Evolutionary conservation across 2,113 vertebrate genomes (phyloP).

Genomic region (Brachyhypopomus occidentalis): DNA sequence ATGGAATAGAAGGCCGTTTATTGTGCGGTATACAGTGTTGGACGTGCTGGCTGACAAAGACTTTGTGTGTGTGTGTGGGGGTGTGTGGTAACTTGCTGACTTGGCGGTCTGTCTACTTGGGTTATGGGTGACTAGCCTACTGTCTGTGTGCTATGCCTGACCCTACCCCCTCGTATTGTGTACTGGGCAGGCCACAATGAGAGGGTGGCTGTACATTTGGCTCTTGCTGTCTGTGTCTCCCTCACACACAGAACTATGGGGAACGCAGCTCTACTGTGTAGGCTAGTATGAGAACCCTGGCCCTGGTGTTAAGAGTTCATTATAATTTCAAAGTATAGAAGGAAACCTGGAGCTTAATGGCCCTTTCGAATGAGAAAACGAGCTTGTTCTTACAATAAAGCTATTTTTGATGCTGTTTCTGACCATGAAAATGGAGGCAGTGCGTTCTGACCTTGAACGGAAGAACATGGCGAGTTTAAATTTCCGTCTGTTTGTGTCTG

Average conservation of each 20-base stretch:
- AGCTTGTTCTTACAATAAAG: neutral
- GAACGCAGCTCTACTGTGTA: constrained; percentile 65
- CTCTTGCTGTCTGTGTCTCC: constrained; percentile 12
- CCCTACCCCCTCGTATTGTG: constrained; percentile 59
- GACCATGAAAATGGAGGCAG: neutral
- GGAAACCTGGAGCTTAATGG: neutral
- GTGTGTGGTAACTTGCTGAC: constrained; percentile 62
- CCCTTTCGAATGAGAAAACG: neutral
- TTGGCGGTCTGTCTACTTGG: constrained; percentile 58
- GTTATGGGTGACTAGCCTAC: constrained; percentile 48
- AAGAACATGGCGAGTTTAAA: neutral
- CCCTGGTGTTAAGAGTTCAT: neutral
- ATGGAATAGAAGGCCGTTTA: neutral
- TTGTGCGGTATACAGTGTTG: no score
- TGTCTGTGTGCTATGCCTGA: constrained; percentile 69
- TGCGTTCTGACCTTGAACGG: constrained; percentile 19
- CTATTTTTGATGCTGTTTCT: neutral
- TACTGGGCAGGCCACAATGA: constrained; percentile 63
- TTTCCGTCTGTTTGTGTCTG: neutral
- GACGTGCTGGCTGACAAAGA: constrained; percentile 12
- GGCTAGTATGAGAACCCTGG: neutral
- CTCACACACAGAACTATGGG: constrained; percentile 27
- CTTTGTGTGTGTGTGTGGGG: constrained; percentile 13
- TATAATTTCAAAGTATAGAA: neutral
- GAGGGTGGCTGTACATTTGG: neutral